Evolutionary conservation across 1,140 invertebrate species (phyloP).

Genomic region (Drosophila saltans): DNA sequence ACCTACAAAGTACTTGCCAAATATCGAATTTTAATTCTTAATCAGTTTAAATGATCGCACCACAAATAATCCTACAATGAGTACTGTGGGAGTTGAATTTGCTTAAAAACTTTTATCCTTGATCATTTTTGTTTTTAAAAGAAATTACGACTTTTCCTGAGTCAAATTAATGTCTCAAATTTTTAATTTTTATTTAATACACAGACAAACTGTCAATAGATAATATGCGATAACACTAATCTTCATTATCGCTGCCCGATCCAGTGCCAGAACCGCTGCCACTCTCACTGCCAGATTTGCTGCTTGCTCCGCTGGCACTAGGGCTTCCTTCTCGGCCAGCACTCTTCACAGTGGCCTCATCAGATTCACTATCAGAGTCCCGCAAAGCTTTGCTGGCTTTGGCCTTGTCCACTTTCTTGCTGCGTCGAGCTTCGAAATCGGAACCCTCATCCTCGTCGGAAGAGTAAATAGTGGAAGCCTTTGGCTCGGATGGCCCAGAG

Average conservation of each 20-base stretch:
- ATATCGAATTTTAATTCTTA: too few relatives aligned
- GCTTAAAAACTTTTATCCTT: too few relatives aligned
- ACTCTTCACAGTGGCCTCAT: slow-evolving; percentile 73
- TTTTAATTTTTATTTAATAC: not conserved
- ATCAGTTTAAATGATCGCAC: too few relatives aligned
- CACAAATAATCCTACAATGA: not conserved
- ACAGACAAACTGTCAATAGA: not conserved
- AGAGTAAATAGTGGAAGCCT: slow-evolving; percentile 92
- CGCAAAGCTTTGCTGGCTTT: slow-evolving; percentile 90
- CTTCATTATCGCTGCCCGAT: slow-evolving; percentile 65
- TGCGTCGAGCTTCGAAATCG: slow-evolving; percentile 91
- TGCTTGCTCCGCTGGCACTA: slow-evolving; percentile 55
- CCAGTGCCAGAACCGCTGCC: slow-evolving; percentile 57
- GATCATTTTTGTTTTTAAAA: too few relatives aligned
- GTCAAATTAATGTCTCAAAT: too few relatives aligned
- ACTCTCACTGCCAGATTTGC: slow-evolving; percentile 43
- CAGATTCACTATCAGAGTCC: slow-evolving; percentile 89
- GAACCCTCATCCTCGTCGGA: slow-evolving; percentile 96
- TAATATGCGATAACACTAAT: slow-evolving; percentile 25
- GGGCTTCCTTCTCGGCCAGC: slow-evolving; percentile 44
- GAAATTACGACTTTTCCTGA: too few relatives aligned
- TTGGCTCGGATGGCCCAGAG: slow-evolving; percentile 71
- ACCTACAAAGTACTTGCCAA: not conserved
- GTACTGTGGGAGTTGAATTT: too few relatives aligned
- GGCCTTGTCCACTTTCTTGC: slow-evolving; percentile 90